Base-by-base conservation (phyloP, 1,140 invertebrate genomes). In the Odontomachus brunneus region DNA sequence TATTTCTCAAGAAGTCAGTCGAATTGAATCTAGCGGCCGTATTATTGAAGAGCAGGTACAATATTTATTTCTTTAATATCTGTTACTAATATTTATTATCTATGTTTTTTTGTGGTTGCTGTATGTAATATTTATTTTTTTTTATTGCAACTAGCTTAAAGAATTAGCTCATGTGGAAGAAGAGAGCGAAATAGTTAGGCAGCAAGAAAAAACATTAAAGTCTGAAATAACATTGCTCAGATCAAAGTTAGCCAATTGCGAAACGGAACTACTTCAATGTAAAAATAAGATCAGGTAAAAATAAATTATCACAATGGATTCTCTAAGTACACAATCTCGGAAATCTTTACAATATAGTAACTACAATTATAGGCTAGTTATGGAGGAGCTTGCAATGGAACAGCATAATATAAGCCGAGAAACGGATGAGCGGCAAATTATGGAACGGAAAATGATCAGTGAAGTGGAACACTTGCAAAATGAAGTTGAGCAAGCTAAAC, bases 251-350 rank as follows among this genome's bases (percentile, higher is more conserved):
- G 97, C 97, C 0, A 97, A 98, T 92, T 98, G 97, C 91, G 97
- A 98, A 94, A 97, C 97, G 0, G 97, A 98, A 93, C 92, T 98
- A 67, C 92, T 97, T 78, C 97, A 98, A 86, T 98, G 97, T 93
- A 97, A 97, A 94, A 98, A 97, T 91, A 98, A 97, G 94, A 98
- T 97, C 86, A 95, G 97, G 93, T 96, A 96, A 91, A 55, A 38
- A 2, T 14, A 81, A 72, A 44, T 73, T 33, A 4, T 71, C 29
- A 55, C 11, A 60, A 44, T 44, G 19, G 2, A 17, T 17, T 60
- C 24, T 60, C 24, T 60, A 26, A 60, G 24, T 59, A 59, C 11
- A 9, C 38, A 44, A 44, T 11, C 9, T 44, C 9, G 1, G 9
- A 4, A 44, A 44, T 44, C 3, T 7, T 44, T 33, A 33, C 2